A percentile compares a stretch with the other conserved stretches of the same genome.
phyloP scores from a whole-genome alignment of 1,140 invertebrate species.

The Drosophila guanche region DNA sequence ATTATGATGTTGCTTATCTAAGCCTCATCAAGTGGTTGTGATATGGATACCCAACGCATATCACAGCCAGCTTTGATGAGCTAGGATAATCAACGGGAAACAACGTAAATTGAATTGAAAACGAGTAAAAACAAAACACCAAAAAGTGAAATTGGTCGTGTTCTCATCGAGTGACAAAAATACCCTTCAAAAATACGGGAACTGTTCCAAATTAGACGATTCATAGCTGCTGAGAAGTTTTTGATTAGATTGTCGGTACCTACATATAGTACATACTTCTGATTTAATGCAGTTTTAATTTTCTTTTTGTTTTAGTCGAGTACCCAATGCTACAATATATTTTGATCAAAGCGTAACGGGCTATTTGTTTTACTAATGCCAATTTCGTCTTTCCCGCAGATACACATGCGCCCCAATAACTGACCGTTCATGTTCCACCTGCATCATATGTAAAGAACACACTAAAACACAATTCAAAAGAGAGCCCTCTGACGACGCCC shows the following conservation, averaged over 20 bases:
- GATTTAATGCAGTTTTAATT: slow-evolving; percentile 40
- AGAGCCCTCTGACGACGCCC: slow-evolving; percentile 63
- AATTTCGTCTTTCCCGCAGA: slow-evolving; percentile 64
- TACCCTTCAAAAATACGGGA: slow-evolving; percentile 16
- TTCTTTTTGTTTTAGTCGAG: slow-evolving; percentile 27
- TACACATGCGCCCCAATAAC: slow-evolving; percentile 42
- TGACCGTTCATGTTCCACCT: slow-evolving; percentile 56
- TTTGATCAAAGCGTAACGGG: slow-evolving; percentile 3
- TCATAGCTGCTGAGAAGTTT: slow-evolving; percentile 12
- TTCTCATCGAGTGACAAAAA: slow-evolving; percentile 18
- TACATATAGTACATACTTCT: slow-evolving; percentile 30
- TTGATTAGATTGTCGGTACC: slow-evolving; percentile 12
- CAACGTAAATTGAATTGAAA: slow-evolving; percentile 55
- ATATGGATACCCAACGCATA: slow-evolving; percentile 90
- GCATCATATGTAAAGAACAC: slow-evolving; percentile 30
- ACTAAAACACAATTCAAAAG: slow-evolving; percentile 52
- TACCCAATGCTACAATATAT: slow-evolving; percentile 12
- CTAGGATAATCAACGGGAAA: slow-evolving; percentile 84
- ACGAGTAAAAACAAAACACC: slow-evolving; percentile 9
- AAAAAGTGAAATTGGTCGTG: slow-evolving; percentile 57
- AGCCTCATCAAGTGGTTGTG: slow-evolving; percentile 90
- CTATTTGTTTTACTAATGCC: slow-evolving; percentile 41
- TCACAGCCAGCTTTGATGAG: slow-evolving; percentile 98
- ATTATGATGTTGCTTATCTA: slow-evolving; percentile 82
- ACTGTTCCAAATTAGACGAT: slow-evolving; percentile 32